Base-by-base conservation (phyloP, 2,113 vertebrate species). In the Mustela lutreola region DNA sequence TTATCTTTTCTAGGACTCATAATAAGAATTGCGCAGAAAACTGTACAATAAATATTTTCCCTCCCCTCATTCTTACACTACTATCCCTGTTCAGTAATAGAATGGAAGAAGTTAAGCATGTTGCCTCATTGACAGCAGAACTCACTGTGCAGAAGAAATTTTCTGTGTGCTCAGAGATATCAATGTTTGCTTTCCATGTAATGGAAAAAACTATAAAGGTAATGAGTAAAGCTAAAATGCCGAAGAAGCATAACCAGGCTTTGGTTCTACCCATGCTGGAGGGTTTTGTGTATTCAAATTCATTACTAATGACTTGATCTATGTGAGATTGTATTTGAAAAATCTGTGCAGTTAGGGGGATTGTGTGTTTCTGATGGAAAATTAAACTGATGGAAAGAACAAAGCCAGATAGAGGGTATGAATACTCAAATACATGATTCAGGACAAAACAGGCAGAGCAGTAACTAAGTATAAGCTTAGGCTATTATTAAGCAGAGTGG, bases 151-250 rank as follows among this genome's bases (percentile, higher is more conserved):
- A 94, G 28, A 97, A 98, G 84, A 92, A 97, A 96, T 79, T n/a
- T 62, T 84, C 28, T 82, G 53, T 42, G 10, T 95, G 84, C 60
- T 95, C 88, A 97, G 73, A 97, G 95, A 94, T 96, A 98, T 22
- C 85, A 79, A 19, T 81, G 4, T 98, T 98, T 98, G 75, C 91
- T 97, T 97, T 97, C 48, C 1, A 3, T 84, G 95, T 94, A 95
- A 98, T 96, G 97, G 98, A 94, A 98, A 98, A 98, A 95, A 12
- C 33, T n/a, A 95, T 70, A 89, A 82, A 76, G 42, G 45, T 88
- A 67, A 89, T 87, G 24, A 96, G 36, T 11, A 80, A 42, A 88
- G 67, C 95, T 96, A 62, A 58, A 84, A 73, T 60, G 63, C 70
- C 76, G 33, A 78, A 85, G 73, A 73, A 94, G 60, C 56, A 65